Percentiles rank a stretch among this genome's conserved stretches.
Evolutionary conservation across 2,888 invertebrate species (phyloP).

Genomic region (Melipona beecheii): DNA sequence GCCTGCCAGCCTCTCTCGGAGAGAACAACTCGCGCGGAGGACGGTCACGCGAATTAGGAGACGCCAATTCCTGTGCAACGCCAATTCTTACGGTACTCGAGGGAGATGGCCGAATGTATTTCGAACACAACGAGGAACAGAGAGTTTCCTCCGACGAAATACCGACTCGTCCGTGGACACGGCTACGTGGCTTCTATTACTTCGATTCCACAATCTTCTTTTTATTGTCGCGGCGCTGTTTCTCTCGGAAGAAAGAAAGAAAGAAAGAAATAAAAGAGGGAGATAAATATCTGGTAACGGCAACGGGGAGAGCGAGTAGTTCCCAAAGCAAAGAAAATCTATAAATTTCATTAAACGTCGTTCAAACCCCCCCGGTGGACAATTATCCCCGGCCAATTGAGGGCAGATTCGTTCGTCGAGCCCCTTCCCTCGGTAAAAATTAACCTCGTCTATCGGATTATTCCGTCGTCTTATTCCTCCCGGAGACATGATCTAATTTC

Average conservation of each 20-base stretch:
- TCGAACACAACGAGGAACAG: background rate
- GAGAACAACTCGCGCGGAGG: slow-evolving; percentile 6
- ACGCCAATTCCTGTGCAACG: slow-evolving; percentile 16
- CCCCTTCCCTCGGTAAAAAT: slow-evolving; percentile 22
- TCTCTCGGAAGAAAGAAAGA: background rate
- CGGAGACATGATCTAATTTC: slow-evolving; percentile 47
- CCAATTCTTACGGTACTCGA: slow-evolving; percentile 32
- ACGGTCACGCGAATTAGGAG: slow-evolving; percentile 52
- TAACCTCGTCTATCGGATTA: slow-evolving; percentile 34
- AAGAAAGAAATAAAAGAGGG: background rate
- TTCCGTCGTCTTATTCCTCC: slow-evolving; percentile 27
- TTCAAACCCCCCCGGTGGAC: background rate
- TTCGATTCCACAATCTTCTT: background rate
- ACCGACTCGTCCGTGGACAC: background rate
- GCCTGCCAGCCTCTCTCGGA: slow-evolving; percentile 4
- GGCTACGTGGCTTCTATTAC: background rate
- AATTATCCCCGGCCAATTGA: slow-evolving; percentile 2
- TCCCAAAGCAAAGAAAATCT: background rate
- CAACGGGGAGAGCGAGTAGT: too few relatives aligned
- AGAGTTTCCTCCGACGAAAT: background rate
- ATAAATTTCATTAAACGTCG: background rate
- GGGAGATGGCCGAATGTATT: slow-evolving; percentile 34
- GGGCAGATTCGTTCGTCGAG: background rate
- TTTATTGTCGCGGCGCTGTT: background rate
- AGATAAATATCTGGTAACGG: too few relatives aligned